Base-by-base conservation (phyloP, 2,888 invertebrate species). In the Neoaliturus tenellus region DNA sequence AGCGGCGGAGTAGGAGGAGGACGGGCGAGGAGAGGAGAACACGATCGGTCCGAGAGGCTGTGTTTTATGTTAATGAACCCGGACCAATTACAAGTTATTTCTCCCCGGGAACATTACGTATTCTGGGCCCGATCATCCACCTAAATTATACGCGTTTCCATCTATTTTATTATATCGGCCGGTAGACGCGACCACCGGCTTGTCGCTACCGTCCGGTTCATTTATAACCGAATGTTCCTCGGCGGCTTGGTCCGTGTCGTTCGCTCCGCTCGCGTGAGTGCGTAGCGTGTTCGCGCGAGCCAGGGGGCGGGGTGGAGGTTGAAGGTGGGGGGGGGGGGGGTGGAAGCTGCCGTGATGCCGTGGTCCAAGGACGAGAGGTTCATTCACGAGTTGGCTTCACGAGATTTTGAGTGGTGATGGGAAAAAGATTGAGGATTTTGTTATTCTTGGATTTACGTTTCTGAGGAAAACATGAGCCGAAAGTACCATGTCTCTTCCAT, bases 41-140 rank as follows among this genome's bases (percentile, higher is more conserved):
- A 78, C 78, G 78, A 55, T 33, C 78, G 41, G 28, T 28, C 35
- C 35, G n/a, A 81, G 51, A 83, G 69, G 48, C 83, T 81, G 85
- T 86, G 86, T 86, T 87, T 86, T 87, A 87, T 87, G 87, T 87
- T 87, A 87, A 87, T 87, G 87, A 87, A 87, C 83, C 83, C 80
- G 62, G 81, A 85, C 86, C 86, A 87, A 87, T 87, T 87, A 87
- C 86, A 86, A 87, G 87, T 86, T 87, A 87, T 87, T 86, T 85
- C 83, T 85, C 75, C 84, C 81, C 75, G 82, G 83, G 81, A 73
- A 84, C 83, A 86, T 86, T 86, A 86, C 84, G 84, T 85, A 86
- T 86, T 86, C 86, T 83, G 81, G 82, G 84, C 86, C 85, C 85
- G 83, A 62, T 83, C 83, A 78, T 78, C 78, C 78, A 78, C 78